Base-by-base conservation (phyloP, 2,797 vertebrate genomes). In the Glyptemys insculpta region DNA sequence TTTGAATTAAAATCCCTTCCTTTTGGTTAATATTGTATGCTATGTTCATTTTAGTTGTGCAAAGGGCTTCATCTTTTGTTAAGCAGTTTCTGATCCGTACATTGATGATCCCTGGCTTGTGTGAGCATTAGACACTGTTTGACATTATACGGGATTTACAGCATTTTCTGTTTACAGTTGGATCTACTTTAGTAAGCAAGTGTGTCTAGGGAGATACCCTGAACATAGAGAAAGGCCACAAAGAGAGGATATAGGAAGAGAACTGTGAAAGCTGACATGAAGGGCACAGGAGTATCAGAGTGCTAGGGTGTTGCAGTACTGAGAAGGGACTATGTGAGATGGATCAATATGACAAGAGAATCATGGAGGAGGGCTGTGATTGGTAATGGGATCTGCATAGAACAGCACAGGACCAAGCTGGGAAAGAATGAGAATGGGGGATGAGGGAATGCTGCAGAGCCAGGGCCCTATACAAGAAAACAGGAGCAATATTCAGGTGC, bases 1-100 rank as follows among this genome's bases (percentile, higher is more conserved):
- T 94, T 90, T 68, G 44, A 95, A 92, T 97, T 92, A 94, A n/a
- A 90, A 94, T 41, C 52, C 25, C 50, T 88, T 54, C 81, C 57
- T 83, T 81, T 79, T 31, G 29, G 85, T 81, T 80, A 81, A 49
- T 76, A 49, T 87, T 92, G 62, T 81, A 65, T 0, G 8, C 68
- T 83, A 83, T 47, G 91, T 47, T 21, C 49, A 23, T 47, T 92
- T 84, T 74, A 79, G 21, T 12, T 12, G 53, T 57, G 31, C 0
- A 2, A 76, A 74, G 5, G 27, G 1, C 9, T 1, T n/a, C 0
- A 0, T n/a, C 87, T 88, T 52, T 21, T 0, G 25, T 12, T 81
- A 85, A 81, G 59, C 52, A 21, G 78, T 4, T 3, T 2, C 29
- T 49, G 8, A 23, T 4, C 29, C 16, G 0, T 72, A 83, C 68